Base-by-base conservation (phyloP, 2,888 invertebrate genomes). In the Epinotia nisella region DNA sequence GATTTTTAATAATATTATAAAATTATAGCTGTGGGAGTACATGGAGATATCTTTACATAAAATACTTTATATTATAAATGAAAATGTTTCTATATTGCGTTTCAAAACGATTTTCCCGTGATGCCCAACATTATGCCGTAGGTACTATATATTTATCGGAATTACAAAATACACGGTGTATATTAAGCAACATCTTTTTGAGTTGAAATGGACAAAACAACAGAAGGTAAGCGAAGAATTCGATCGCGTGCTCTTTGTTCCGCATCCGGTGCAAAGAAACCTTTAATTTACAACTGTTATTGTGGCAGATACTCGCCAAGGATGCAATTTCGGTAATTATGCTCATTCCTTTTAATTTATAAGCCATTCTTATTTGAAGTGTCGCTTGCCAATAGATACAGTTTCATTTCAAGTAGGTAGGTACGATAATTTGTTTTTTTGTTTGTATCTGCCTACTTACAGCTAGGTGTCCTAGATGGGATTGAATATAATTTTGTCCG, bases 171-270 rank as follows among this genome's bases (percentile, higher is more conserved):
- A 51, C 9, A 29, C 7, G 53, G 53, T 15, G 19, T 41, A 19
- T 49, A 55, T 65, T 53, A 21, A 39, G 65, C 66, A 56, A 66
- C 39, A 66, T 24, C n/a, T n/a, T 56, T 66, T 66, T n/a, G 21
- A 53, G 64, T 65, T 11, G 15, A 75, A 75, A 78, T 49, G 78
- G 77, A 79, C 75, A 75, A 66, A 76, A 79, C 87, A 87, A 87
- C 92, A 92, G 86, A 87, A 88, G 92, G 92, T 77, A 88, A 81
- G 88, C 92, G 92, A 78, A 75, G 76, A 61, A 75, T 78, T 71
- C 77, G 85, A 90, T 92, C 91, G 92, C 93, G 92, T 92, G 92
- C 88, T 81, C 86, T 87, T 88, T 89, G 89, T 92, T 89, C 89
- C 90, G 89, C 88, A 89, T 87, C 88, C 87, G 87, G 82, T 83